Conservation (phyloP, 2,797 vertebrate genomes). For the Paratrypauchen microcephalus region DNA sequence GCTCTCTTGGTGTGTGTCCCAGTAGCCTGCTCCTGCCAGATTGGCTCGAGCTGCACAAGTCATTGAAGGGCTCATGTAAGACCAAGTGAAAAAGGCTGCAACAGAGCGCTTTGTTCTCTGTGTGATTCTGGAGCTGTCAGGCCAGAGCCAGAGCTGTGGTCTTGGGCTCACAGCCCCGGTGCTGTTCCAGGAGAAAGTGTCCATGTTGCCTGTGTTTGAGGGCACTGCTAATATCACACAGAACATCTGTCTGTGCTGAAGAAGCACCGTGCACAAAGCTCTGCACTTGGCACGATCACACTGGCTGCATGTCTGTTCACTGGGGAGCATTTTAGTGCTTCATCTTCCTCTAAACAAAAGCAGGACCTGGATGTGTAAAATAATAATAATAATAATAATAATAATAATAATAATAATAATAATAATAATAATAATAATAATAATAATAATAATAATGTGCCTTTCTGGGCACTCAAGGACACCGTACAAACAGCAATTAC, state of each 20-base stretch:
- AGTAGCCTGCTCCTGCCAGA: conserved; percentile 45
- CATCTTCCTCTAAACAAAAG: conserved; percentile 40
- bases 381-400: too few species aligned
- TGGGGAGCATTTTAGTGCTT: conserved; percentile 67
- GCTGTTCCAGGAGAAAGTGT: conserved; percentile 61
- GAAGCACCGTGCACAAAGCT: conserved; percentile 52
- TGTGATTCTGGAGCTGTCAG: conserved; percentile 36
- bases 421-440: too few species aligned
- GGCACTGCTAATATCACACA: conserved; percentile 66
- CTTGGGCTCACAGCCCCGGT: conserved; percentile 48
- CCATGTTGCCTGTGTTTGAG: conserved; percentile 33
- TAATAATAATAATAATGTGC: too few species aligned
- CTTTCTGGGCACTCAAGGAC: too few species aligned
- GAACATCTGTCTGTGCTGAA: conserved; percentile 69
- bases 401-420: too few species aligned
- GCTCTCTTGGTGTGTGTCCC: conserved; percentile 38
- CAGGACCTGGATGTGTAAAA: not conserved
- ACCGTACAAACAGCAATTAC: too few species aligned
- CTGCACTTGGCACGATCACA: conserved; percentile 48
- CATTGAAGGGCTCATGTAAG: conserved; percentile 61
- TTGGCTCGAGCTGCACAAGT: conserved; percentile 53
- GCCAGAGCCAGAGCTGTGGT: conserved; percentile 48
- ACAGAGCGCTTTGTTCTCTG: conserved; percentile 35
- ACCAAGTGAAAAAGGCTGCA: conserved; percentile 27
- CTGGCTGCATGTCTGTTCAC: conserved; percentile 35